phyloP scores from a whole-genome alignment of 2,888 invertebrate species.

The Panopea generosa region DNA sequence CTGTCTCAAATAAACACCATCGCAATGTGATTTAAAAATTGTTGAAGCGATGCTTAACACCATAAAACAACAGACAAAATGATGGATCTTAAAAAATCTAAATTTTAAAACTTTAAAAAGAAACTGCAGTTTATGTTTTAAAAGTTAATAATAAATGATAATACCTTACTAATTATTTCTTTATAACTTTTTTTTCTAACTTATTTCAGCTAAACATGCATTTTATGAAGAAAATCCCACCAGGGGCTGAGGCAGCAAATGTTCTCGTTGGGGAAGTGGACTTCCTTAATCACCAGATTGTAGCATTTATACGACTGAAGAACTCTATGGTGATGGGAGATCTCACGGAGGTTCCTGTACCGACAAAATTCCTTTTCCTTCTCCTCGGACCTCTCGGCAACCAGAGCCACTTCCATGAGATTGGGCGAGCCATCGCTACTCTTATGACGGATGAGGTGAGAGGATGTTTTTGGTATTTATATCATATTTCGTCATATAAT shows the following conservation, averaged over 20 bases:
- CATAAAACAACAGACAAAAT: too few relatives aligned
- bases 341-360: slow-evolving; percentile 95
- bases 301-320: slow-evolving; percentile 96
- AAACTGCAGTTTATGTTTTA: too few relatives aligned
- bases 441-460: slow-evolving; percentile 89
- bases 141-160: too few relatives aligned
- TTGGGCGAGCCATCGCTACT: slow-evolving; percentile 97
- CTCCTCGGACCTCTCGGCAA: slow-evolving; percentile 91
- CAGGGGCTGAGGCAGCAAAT: slow-evolving; percentile 99
- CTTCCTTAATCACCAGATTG: slow-evolving; percentile 96
- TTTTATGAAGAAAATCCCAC: slow-evolving; percentile 93
- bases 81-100: too few relatives aligned
- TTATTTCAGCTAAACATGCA: slow-evolving; percentile 78
- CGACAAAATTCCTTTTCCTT: slow-evolving; percentile 95
- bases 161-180: too few relatives aligned
- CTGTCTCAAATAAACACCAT: too few relatives aligned
- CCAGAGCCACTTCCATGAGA: slow-evolving; percentile 91
- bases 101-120: too few relatives aligned
- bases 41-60: too few relatives aligned
- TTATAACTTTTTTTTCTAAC: too few relatives aligned
- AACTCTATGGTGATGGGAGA: slow-evolving; percentile 96
- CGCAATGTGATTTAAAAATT: too few relatives aligned
- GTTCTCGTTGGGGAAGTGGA: slow-evolving; percentile 99
- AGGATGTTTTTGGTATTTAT: too few relatives aligned
- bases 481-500: too few relatives aligned